Conservation (phyloP, 2,888 invertebrate species). For the Dicranocentrus wangi region DNA sequence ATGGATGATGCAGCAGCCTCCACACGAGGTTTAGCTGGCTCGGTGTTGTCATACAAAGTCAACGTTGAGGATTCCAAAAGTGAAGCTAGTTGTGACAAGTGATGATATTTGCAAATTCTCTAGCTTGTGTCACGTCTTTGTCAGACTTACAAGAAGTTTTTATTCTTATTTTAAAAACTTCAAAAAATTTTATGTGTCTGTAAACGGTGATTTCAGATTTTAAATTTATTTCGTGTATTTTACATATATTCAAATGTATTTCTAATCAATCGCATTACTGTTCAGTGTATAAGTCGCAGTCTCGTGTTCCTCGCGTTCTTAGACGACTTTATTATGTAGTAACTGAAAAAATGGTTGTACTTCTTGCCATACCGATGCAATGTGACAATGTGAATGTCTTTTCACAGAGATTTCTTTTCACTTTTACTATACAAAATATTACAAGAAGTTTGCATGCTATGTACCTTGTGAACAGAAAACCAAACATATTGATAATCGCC, state of each 20-base stretch:
- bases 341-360: not conserved
- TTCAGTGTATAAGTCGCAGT: conserved; percentile 24
- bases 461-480: conserved; percentile 43
- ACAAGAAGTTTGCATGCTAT: conserved; percentile 15
- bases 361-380: conserved; percentile 4
- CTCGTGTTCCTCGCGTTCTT: conserved; percentile 15
- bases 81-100: conserved; percentile 71
- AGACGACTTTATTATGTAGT: not conserved
- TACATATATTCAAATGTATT: conserved; percentile 26
- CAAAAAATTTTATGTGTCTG: conserved; percentile 13
- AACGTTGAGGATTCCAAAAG: conserved; percentile 73
- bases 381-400: conserved; percentile 19
- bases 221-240: conserved; percentile 38
- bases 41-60: conserved; percentile 82
- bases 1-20: conserved; percentile 82
- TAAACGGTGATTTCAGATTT: conserved; percentile 24
- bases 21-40: conserved; percentile 85
- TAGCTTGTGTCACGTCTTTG: not conserved
- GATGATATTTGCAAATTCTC: not conserved
- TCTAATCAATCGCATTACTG: not conserved
- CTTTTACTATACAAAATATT: not conserved
- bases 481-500: conserved; percentile 37
- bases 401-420: not conserved
- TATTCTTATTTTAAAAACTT: conserved; percentile 19
- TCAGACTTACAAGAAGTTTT: not conserved